Base-by-base conservation (phyloP, 2,113 vertebrate genomes). In the Oostethus manadensis region DNA sequence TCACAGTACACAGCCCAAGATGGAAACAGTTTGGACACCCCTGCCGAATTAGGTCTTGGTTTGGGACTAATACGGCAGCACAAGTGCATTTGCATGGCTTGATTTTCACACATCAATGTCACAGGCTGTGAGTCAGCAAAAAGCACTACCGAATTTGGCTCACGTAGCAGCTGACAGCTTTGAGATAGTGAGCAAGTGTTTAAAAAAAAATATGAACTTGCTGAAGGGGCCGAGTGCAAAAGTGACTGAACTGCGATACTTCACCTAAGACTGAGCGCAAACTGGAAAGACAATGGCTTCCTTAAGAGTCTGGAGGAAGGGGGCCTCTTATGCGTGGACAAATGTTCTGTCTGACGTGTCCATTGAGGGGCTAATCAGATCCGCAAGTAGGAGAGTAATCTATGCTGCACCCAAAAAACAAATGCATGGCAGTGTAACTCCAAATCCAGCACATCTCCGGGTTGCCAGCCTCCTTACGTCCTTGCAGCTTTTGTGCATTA, bases 81-180 rank as follows among this genome's bases (percentile, higher is more conserved):
- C 58, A 76, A 66, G 73, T 13, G 0, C 47, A 60, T 69, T 76
- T 80, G 21, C 65, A 40, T 55, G 5, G 38, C 56, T 38, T 15
- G 22, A 10, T 46, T 54, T 66, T 71, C 51, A 42, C 54, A 51
- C 44, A 42, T 74, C 59, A 43, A 47, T 65, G 70, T 59, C 60
- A 64, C 44, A 62, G 57, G 33, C 66, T 47, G 43, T 42, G 33
- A 74, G 63, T 71, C 60, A 54, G 51, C 40, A 64, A 51, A 63
- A 54, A 58, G 23, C 47, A 15, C 54, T 17, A 33, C 20, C 54
- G 70, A 56, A 66, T 76, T 50, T 66, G 49, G 13, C 48, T 79
- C 62, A 54, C 9, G 4, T 45, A 38, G 58, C 22, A 38, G 60
- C 62, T 65, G 60, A 78, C 73, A 51, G 35, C 62, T 46, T 7